Conservation (phyloP, 2,797 vertebrate genomes). For the Lophotriccus pileatus region DNA sequence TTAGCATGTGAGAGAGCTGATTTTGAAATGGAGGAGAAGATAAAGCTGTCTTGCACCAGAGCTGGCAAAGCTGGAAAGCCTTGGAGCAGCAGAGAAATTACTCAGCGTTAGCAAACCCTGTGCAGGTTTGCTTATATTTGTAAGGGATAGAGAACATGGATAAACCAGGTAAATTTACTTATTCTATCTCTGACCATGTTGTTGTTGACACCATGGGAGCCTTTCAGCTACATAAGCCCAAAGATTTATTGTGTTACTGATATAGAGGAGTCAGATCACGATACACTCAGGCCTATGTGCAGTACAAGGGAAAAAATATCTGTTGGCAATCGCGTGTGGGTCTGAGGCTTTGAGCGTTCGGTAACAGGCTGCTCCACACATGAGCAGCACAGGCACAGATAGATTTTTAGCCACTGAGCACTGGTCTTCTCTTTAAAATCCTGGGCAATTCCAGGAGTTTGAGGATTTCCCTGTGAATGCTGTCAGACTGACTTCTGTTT, state of each 20-base stretch:
- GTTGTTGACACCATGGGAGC: not conserved
- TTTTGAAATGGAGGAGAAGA: not conserved
- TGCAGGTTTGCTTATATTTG: not conserved
- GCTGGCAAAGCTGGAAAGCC: not conserved
- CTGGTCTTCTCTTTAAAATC: not conserved
- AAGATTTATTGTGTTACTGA: not conserved
- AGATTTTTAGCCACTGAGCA: not conserved
- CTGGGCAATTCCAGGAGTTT: not conserved
- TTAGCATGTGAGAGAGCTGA: not conserved
- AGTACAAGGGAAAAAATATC: not conserved
- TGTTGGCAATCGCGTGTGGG: not conserved
- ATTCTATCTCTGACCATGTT: not conserved
- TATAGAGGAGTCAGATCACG: not conserved
- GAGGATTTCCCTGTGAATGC: not conserved
- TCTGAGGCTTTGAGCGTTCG: not conserved
- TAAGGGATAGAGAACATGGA: not conserved
- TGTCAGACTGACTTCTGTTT: not conserved
- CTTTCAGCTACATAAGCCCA: not conserved
- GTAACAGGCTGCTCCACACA: not conserved
- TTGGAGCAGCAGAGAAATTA: not conserved
- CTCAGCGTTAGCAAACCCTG: not conserved
- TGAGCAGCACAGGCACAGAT: not conserved
- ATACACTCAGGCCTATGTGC: not conserved
- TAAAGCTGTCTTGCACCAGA: not conserved
- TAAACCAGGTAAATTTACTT: not conserved